Evolutionary conservation across 1,140 invertebrate species (phyloP).

Genomic region (Listronotus bonariensis): DNA sequence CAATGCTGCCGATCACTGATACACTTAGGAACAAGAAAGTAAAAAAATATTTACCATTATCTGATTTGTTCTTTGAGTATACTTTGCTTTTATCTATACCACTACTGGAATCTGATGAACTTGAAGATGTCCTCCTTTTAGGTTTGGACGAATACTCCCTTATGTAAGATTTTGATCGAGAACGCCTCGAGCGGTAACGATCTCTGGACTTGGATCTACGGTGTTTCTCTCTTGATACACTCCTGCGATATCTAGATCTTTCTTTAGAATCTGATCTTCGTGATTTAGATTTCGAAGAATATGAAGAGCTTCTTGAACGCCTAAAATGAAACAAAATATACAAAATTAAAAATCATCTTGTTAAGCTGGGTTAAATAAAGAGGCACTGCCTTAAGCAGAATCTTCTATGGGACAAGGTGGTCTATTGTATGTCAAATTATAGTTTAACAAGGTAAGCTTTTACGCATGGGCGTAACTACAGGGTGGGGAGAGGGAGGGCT

Average conservation of each 20-base stretch:
- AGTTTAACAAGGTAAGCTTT: too few species aligned
- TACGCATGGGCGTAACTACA: too few species aligned
- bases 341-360: too few species aligned
- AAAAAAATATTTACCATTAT: constrained; percentile 9
- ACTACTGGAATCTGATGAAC: constrained; percentile 27
- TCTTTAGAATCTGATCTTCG: constrained; percentile 39
- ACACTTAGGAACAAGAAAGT: too few species aligned
- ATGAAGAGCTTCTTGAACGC: constrained; percentile 35
- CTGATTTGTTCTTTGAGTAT: constrained; percentile 26
- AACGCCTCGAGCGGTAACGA: constrained; percentile 39
- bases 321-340: background rate
- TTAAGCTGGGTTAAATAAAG: too few species aligned
- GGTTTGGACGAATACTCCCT: constrained; percentile 45
- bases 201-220: constrained; percentile 42
- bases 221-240: constrained; percentile 21
- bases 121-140: constrained; percentile 38
- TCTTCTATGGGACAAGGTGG: too few species aligned
- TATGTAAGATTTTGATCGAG: constrained; percentile 47
- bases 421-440: too few species aligned
- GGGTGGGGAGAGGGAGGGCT: too few species aligned
- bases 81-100: constrained; percentile 20
- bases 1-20: too few species aligned
- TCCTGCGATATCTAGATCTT: constrained; percentile 32
- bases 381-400: too few species aligned
- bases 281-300: constrained; percentile 39